Percentiles rank a stretch among this genome's conserved stretches.
phyloP scores from a whole-genome alignment of 1,140 invertebrate species.

The Pachypeltis micranthus region DNA sequence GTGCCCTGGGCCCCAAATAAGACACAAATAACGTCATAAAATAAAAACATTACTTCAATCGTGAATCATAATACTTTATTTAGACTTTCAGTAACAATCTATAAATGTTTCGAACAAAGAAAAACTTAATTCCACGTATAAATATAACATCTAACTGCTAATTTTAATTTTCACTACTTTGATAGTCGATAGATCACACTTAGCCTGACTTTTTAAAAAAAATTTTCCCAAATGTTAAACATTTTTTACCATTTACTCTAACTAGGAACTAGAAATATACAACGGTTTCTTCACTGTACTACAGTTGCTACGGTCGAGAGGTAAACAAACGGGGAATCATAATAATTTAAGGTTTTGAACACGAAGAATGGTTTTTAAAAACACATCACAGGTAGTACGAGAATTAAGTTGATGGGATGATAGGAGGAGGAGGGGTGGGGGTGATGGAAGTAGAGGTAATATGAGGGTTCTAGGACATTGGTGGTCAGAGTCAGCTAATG shows the following conservation, averaged over 20 bases:
- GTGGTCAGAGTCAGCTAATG: no score
- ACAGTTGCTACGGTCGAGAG: not conserved
- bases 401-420: no score
- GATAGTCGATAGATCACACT: conserved; percentile 7
- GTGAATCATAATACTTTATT: no score
- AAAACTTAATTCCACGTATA: not conserved
- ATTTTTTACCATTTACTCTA: not conserved
- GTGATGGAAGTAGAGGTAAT: no score
- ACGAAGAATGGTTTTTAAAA: not conserved
- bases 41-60: no score
- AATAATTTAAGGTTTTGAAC: not conserved
- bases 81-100: not conserved
- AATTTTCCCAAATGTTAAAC: no score
- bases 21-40: no score
- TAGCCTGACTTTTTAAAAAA: no score
- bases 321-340: not conserved
- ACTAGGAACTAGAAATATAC: conserved; percentile 3
- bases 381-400: no score
- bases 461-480: no score
- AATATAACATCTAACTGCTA: conserved; percentile 1
- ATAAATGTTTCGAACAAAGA: not conserved
- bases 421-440: no score
- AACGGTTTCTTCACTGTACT: not conserved
- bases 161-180: not conserved
- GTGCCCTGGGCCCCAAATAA: no score